Evolutionary conservation across 2,113 vertebrate genomes (phyloP).

Genomic region (Hyaena hyaena): DNA sequence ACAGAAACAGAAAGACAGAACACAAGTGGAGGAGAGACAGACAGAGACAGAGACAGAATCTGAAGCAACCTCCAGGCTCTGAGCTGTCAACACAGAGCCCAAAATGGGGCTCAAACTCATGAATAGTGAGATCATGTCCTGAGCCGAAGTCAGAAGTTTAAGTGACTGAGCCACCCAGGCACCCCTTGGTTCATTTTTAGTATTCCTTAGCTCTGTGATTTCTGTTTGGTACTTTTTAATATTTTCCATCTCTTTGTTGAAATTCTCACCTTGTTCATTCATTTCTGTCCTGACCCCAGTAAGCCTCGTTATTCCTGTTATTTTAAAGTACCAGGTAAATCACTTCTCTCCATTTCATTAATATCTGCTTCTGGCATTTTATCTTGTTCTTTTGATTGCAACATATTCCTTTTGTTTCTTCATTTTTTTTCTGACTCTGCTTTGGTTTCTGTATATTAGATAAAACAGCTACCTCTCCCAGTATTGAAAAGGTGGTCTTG

Average conservation of each 20-base stretch:
- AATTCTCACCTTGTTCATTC: background rate
- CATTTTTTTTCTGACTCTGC: background rate
- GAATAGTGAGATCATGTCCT: too few relatives aligned
- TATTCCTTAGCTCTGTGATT: background rate
- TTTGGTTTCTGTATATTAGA: background rate
- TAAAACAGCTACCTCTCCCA: background rate
- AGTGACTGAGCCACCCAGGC: too few relatives aligned
- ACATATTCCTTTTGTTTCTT: background rate
- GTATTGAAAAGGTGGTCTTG: background rate
- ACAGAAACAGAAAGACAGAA: too few relatives aligned
- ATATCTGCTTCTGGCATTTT: background rate
- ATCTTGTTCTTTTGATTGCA: background rate
- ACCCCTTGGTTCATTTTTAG: background rate
- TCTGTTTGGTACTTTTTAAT: background rate
- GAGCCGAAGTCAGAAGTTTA: too few relatives aligned
- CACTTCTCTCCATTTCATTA: background rate
- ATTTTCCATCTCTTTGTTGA: background rate
- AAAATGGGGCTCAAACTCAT: too few relatives aligned
- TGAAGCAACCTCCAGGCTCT: too few relatives aligned
- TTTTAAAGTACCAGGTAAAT: background rate
- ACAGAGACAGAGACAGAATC: too few relatives aligned
- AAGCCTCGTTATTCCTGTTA: background rate
- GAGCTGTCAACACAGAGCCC: too few relatives aligned
- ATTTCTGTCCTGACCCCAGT: background rate
- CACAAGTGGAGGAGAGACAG: too few relatives aligned